Percentiles rank a stretch among this genome's conserved stretches.
Conservation (phyloP, 1,140 invertebrate species). For the Colletes latitarsis region DNA sequence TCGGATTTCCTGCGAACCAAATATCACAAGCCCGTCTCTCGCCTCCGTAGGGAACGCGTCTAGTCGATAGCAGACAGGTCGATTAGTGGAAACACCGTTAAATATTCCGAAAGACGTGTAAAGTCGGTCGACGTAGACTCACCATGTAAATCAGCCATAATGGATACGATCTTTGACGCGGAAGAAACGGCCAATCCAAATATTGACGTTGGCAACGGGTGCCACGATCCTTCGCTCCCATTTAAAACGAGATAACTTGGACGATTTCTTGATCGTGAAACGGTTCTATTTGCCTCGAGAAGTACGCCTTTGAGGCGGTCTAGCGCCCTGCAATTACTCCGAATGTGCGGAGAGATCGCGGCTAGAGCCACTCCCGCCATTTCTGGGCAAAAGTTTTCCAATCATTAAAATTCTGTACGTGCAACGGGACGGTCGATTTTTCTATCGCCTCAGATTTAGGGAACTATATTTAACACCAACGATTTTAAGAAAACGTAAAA, state of each 20-base stretch:
- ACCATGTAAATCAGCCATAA: background rate
- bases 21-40: background rate
- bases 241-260: background rate
- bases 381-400: no score
- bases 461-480: no score
- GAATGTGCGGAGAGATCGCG: no score
- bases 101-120: background rate
- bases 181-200: conserved; percentile 1
- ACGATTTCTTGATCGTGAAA: background rate
- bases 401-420: no score
- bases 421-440: no score
- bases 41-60: no score
- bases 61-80: background rate
- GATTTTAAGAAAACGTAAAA: no score
- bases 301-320: no score
- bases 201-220: background rate
- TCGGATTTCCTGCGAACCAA: background rate
- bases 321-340: no score
- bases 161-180: background rate
- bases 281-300: background rate
- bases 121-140: background rate
- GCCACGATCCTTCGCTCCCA: background rate
- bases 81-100: background rate
- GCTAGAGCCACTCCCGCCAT: no score
- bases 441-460: no score